Evolutionary conservation across 2,113 vertebrate genomes (phyloP).

Genomic region (Ploceus nigricollis): DNA sequence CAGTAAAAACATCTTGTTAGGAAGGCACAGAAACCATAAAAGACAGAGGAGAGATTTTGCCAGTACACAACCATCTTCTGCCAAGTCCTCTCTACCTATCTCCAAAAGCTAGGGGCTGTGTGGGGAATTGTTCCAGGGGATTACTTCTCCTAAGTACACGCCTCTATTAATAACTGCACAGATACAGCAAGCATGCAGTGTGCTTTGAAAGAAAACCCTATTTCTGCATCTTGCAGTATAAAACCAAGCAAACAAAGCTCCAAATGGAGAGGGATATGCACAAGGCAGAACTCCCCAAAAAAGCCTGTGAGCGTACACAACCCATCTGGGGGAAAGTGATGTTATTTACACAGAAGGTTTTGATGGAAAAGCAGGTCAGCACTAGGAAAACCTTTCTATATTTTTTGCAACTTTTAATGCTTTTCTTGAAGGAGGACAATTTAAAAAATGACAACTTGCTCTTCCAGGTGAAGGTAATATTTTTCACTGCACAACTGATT

Average conservation of each 20-base stretch:
- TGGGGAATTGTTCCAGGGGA: not conserved
- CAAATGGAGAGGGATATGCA: not conserved
- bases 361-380: conserved; percentile 29
- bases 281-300: conserved; percentile 6
- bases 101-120: not conserved
- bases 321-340: not conserved
- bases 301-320: not conserved
- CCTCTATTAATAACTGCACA: not conserved
- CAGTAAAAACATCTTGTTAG: conserved; percentile 56
- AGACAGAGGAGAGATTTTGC: conserved; percentile 22
- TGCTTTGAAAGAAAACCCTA: not conserved
- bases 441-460: conserved; percentile 27
- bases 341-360: not conserved
- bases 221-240: not conserved
- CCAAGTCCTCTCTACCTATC: conserved; percentile 49
- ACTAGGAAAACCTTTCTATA: not conserved
- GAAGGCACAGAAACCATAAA: conserved; percentile 48
- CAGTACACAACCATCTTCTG: conserved; percentile 20
- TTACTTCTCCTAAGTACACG: not conserved
- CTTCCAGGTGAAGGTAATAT: conserved; percentile 7
- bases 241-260: not conserved
- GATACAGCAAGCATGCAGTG: not conserved
- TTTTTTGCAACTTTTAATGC: conserved; percentile 20
- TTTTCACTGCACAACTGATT: not conserved
- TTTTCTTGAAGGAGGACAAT: conserved; percentile 18